Evolutionary conservation across 2,797 vertebrate genomes (phyloP), one percentile per base, ranked within the genome.

Genomic region (Macropodus opercularis): DNA sequence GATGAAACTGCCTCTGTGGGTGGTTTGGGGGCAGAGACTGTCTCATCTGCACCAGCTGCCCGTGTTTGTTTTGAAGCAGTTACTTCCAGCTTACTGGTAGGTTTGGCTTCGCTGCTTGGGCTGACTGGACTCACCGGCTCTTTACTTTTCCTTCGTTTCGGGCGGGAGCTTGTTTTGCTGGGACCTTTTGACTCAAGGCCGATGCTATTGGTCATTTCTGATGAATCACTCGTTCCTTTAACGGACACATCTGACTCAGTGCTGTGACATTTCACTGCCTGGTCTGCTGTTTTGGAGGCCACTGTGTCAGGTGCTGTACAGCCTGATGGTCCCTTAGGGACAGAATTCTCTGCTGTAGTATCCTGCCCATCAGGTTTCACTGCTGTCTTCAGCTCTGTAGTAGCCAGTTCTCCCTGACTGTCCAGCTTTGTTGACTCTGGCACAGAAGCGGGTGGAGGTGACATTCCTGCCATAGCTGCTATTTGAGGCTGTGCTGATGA

Each of bases 121-220:
- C 82, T 85, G 21, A 52, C 9, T 1, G 82, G 79, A 60, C 76
- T 81, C n/a, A n/a, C 19, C 1, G 59, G 35, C 13, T 91, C 82
- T 76, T 55, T 88, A 22, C 52, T 63, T 81, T 83, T 87, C 47
- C 62, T 80, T 52, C 50, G 88, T 80, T 87, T 92, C 11, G 86
- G 79, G 51, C 70, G 83, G 2, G 84, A 75, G 23, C 59, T 44
- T 23, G 65, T 58, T 70, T 70, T 86, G 54, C 14, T 66, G 0
- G 56, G 63, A 8, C 38, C 75, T 85, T 83, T 86, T 18, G 67
- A 36, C 44, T 75, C 63, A 13, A 49, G 47, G 19, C 42, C 76
- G 11, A 61, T 50, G 24, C 48, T 61, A 23, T 32, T 21, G 3
- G 43, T 40, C 50, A 35, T n/a, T 36, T 83, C 81, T 62, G 63